Base-by-base conservation (phyloP, 2,888 invertebrate species). In the Synergus gifuensis region DNA sequence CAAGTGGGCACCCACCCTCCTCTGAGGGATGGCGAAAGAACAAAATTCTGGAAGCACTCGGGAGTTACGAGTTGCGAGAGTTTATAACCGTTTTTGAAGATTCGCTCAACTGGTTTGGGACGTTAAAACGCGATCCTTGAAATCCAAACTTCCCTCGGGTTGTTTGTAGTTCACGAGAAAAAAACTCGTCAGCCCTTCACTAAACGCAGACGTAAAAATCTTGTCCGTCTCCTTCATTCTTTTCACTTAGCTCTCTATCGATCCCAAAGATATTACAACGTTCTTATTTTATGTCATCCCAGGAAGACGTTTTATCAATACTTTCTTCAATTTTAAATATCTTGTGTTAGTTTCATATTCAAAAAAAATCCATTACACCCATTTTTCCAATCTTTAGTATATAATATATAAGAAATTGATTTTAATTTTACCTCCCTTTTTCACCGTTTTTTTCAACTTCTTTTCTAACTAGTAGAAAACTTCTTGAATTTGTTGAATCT, bases 1-100 rank as follows among this genome's bases (percentile, higher is more conserved):
- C 69, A 54, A 73, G 69, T 69, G 69, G 69, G 69, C 69, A 49
- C 14, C 46, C 58, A 58, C 18, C 58, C 58, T n/a, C 18, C 49
- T 28, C 8, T 8, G 16, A 46, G 49, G 54, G 49, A 54, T 18
- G 44, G 18, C 49, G 69, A 73, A 73, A 54, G 69, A 73, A 49
- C 69, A 54, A 73, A 73, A 73, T 73, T 73, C 69, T 54, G 69
- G 49, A 73, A 54, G 69, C 49, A 36, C 22, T 22, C 46, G 7
- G 28, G 28, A 28, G 3, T 28, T 14, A 73, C 16, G 36, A 49
- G 46, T 73, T 22, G 28, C 28, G 49, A 28, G 49, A 73, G 49
- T 73, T 73, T 73, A 73, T 73, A 73, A 73, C 69, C 69, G 69
- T 73, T 73, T 73, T 73, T 73, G 69, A 73, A 73, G 69, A 54